A percentile compares a stretch with the other conserved stretches of the same genome.
Evolutionary conservation across 2,113 vertebrate species (phyloP).

Genomic region (Phoenicopterus ruber): DNA sequence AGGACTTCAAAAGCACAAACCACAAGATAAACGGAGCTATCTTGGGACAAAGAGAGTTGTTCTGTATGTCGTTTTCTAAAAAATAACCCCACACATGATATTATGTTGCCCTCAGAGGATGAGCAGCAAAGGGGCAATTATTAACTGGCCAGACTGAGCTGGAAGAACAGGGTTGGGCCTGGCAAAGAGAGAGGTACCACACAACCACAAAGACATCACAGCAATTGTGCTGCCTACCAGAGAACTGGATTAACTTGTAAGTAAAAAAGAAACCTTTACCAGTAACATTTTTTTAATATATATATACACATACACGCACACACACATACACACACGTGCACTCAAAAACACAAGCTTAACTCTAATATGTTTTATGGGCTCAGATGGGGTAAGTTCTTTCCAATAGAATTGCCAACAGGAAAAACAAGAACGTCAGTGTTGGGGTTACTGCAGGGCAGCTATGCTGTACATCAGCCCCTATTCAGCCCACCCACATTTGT

Average conservation of each 20-base stretch:
- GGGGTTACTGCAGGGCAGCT: neutral
- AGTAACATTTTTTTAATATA: neutral
- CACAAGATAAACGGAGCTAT: slow-evolving; percentile 64
- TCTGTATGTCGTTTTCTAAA: neutral
- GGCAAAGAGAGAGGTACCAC: slow-evolving; percentile 5
- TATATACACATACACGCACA: accelerated
- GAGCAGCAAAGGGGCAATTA: slow-evolving; percentile 54
- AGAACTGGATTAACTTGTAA: slow-evolving; percentile 40
- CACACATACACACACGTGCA: accelerated
- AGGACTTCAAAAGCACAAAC: slow-evolving; percentile 63
- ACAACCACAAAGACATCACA: slow-evolving; percentile 40
- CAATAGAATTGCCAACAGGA: neutral
- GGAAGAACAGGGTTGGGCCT: slow-evolving; percentile 11
- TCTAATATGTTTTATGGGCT: neutral
- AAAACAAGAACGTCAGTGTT: neutral
- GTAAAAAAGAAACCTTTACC: neutral
- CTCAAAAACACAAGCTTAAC: neutral
- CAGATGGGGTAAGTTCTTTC: neutral
- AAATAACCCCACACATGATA: slow-evolving; percentile 45
- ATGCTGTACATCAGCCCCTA: neutral
- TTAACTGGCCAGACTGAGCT: slow-evolving; percentile 40
- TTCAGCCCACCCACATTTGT: neutral
- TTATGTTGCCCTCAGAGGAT: slow-evolving; percentile 36
- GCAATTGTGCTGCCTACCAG: slow-evolving; percentile 18
- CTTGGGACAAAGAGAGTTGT: slow-evolving; percentile 40